Percentiles rank a stretch among this genome's conserved stretches.
Conservation (phyloP, 1,140 invertebrate species). For the Drosophila littoralis region DNA sequence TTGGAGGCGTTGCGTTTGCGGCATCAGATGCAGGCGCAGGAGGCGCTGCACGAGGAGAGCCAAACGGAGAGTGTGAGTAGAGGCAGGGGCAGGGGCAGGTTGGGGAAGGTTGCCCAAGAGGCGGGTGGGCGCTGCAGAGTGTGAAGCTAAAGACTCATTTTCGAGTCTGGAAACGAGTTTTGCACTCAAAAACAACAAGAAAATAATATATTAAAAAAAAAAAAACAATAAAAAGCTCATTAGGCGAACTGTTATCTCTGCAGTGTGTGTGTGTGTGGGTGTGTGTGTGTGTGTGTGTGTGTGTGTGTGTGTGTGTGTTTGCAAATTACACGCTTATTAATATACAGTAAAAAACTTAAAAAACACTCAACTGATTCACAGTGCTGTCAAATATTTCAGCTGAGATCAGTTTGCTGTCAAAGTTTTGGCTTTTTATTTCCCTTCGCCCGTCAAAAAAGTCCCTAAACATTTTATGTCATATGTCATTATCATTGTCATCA, state of each 20-base stretch:
- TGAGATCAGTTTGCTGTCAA: too few relatives aligned
- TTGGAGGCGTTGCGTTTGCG: constrained; percentile 69
- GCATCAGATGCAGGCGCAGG: constrained; percentile 78
- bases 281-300: background rate
- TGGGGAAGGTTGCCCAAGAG: background rate
- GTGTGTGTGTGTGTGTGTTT: background rate
- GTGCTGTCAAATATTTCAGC: too few relatives aligned
- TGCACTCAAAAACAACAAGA: background rate
- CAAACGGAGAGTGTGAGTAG: constrained; percentile 70
- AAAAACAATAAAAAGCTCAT: constrained; percentile 30
- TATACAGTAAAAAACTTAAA: background rate
- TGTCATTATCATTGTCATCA: background rate
- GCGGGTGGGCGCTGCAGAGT: too few relatives aligned
- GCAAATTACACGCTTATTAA: constrained; percentile 48
- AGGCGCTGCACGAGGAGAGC: constrained; percentile 71
- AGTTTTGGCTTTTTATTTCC: too few relatives aligned
- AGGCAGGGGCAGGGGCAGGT: background rate
- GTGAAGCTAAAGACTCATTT: background rate
- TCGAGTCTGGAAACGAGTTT: constrained; percentile 1
- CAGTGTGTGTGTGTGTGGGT: background rate
- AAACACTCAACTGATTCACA: too few relatives aligned
- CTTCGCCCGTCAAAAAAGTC: too few relatives aligned
- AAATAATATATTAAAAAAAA: constrained; percentile 10
- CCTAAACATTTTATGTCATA: background rate
- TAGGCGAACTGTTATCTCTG: constrained; percentile 21